Conservation (phyloP, 2,797 vertebrate species). For the Pterois miles region DNA sequence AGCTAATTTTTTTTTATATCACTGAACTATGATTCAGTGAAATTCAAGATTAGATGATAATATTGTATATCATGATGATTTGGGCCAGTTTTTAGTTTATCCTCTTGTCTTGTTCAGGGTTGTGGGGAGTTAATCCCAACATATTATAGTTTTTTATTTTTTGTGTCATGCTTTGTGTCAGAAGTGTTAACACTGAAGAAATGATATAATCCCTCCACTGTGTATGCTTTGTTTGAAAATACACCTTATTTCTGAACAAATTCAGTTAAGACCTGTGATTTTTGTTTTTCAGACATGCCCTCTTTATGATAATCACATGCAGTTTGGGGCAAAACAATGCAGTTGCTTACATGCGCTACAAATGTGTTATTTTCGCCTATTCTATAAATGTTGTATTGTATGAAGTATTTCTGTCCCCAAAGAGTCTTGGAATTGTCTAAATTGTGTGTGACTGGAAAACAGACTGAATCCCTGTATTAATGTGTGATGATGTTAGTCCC, state of each 20-base stretch:
- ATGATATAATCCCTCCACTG: background rate
- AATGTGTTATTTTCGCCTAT: too few species aligned
- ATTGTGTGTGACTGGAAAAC: too few species aligned
- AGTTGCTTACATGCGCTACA: too few species aligned
- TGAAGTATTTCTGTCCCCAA: too few species aligned
- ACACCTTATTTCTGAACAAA: background rate
- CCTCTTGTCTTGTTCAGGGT: background rate
- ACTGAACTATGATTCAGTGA: background rate
- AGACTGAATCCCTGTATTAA: too few species aligned
- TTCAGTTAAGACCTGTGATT: background rate
- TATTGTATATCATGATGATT: background rate
- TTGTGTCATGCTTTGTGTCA: background rate
- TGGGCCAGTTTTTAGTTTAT: background rate
- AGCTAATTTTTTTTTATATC: background rate
- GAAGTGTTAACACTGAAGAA: background rate
- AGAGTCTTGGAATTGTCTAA: too few species aligned
- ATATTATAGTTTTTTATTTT: background rate
- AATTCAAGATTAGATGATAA: background rate
- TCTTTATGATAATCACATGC: too few species aligned
- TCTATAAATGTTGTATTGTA: too few species aligned
- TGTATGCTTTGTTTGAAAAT: background rate
- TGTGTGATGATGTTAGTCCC: too few species aligned
- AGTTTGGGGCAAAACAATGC: too few species aligned
- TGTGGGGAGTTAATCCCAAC: background rate
- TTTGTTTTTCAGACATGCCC: too few species aligned